These are phyloP conservation scores for Drosophila neotestacea DNA, from an alignment of 2,888 invertebrate species.

Conservation along the genomic window DNA sequence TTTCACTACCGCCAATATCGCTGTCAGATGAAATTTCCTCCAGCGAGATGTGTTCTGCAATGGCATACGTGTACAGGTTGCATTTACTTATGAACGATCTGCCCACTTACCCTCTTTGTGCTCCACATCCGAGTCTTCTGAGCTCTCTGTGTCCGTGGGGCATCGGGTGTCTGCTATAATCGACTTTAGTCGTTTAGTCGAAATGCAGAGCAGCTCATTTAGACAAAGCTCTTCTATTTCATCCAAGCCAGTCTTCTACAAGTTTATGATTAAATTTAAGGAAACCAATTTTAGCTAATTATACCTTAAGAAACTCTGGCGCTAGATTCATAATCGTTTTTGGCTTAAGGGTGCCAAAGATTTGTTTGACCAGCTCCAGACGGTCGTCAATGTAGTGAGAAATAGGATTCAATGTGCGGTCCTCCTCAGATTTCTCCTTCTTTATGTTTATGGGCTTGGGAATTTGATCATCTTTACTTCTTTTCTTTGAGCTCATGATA, in stretches of 20 bases:
- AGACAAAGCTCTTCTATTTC: slow-evolving; percentile 87
- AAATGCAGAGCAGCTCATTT: slow-evolving; percentile 88
- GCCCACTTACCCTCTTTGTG: slow-evolving; percentile 76
- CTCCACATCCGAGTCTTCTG: slow-evolving; percentile 84
- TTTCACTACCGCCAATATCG: slow-evolving; percentile 75
- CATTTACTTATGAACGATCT: not conserved
- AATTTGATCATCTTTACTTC: slow-evolving; percentile 71
- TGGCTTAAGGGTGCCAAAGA: slow-evolving; percentile 87
- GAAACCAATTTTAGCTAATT: not conserved
- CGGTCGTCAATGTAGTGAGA: slow-evolving; percentile 87
- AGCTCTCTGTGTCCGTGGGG: slow-evolving; percentile 85
- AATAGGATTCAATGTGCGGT: slow-evolving; percentile 86
- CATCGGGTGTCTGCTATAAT: slow-evolving; percentile 85
- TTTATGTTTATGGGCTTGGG: slow-evolving; percentile 83
- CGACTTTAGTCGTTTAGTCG: slow-evolving; percentile 87
- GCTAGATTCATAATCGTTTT: slow-evolving; percentile 87
- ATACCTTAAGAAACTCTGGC: slow-evolving; percentile 86
- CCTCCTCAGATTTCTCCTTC: slow-evolving; percentile 85
- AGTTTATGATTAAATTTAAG: not conserved
- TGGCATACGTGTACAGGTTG: not conserved
- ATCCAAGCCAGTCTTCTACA: slow-evolving; percentile 83
- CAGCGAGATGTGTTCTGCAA: slow-evolving; percentile 87
- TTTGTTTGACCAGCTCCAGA: slow-evolving; percentile 87
- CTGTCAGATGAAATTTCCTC: slow-evolving; percentile 87
- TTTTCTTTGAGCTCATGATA: slow-evolving; percentile 78